phyloP scores from a whole-genome alignment of 2,888 invertebrate genomes.

The Pseudococcus longispinus region DNA sequence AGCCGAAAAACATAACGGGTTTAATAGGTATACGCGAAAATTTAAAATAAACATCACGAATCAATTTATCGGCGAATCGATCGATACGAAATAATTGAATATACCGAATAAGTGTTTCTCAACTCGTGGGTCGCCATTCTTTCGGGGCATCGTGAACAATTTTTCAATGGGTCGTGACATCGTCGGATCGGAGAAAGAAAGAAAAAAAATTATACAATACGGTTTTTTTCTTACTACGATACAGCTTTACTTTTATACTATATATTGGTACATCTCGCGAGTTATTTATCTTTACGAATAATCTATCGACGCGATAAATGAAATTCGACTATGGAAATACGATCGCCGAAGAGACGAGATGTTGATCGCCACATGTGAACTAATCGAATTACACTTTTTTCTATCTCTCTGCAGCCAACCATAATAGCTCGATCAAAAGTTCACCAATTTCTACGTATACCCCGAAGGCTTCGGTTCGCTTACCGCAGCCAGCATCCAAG shows the following conservation, averaged over 20 bases:
- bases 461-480: constrained; percentile 36
- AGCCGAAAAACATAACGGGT: constrained; percentile 16
- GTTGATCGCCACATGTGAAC: not conserved
- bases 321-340: not conserved
- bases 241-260: not conserved
- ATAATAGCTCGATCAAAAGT: not conserved
- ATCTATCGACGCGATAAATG: not conserved
- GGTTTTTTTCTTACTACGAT: not conserved
- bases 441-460: not conserved
- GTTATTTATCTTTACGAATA: not conserved
- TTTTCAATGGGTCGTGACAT: constrained; percentile 25
- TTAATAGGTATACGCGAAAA: constrained; percentile 9
- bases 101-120: constrained; percentile 41
- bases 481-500: not conserved
- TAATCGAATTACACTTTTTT: not conserved
- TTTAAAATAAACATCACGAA: constrained; percentile 44
- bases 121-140: constrained; percentile 13
- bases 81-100: constrained; percentile 39
- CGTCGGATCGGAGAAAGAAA: not conserved
- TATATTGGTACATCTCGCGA: not conserved
- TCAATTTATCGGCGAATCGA: constrained; percentile 34
- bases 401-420: not conserved
- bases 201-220: constrained; percentile 9
- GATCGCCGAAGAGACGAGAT: not conserved
- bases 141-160: constrained; percentile 41